Evolutionary conservation across 64 coral and sea anemone species (phyloP).

Genomic region (Montipora cactus): DNA sequence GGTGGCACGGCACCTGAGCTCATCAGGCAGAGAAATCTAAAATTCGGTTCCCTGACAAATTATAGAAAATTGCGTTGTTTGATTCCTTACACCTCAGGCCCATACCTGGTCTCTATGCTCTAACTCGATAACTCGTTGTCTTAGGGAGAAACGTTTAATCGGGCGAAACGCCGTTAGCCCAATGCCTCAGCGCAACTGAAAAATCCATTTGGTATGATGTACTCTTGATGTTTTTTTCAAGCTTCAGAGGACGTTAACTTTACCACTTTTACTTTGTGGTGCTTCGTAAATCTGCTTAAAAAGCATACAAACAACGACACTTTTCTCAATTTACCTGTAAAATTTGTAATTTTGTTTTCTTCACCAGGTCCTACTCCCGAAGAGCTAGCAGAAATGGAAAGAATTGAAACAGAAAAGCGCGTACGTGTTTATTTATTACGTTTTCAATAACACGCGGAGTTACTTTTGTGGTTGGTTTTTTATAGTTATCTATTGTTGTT

Average conservation of each 20-base stretch:
- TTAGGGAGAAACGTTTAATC: too few relatives aligned
- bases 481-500: too few relatives aligned
- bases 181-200: too few relatives aligned
- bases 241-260: background rate
- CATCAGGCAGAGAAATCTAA: too few relatives aligned
- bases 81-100: too few relatives aligned
- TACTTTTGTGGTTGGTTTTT: background rate
- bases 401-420: slow-evolving; percentile 76
- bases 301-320: background rate
- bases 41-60: too few relatives aligned
- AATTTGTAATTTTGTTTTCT: background rate
- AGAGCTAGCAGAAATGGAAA: slow-evolving; percentile 78
- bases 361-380: slow-evolving; percentile 79
- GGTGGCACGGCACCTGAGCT: too few relatives aligned
- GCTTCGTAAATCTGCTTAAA: background rate
- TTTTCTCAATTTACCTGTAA: background rate
- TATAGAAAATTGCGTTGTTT: too few relatives aligned
- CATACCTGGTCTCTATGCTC: too few relatives aligned
- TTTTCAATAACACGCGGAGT: background rate
- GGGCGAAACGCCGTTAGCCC: too few relatives aligned
- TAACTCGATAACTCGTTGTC: too few relatives aligned
- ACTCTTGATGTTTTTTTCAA: background rate
- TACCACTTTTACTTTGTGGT: background rate
- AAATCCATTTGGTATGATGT: too few relatives aligned
- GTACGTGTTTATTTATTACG: slow-evolving; percentile 17